Conservation (phyloP, 2,888 invertebrate species). For the Hydraecia micacea region DNA sequence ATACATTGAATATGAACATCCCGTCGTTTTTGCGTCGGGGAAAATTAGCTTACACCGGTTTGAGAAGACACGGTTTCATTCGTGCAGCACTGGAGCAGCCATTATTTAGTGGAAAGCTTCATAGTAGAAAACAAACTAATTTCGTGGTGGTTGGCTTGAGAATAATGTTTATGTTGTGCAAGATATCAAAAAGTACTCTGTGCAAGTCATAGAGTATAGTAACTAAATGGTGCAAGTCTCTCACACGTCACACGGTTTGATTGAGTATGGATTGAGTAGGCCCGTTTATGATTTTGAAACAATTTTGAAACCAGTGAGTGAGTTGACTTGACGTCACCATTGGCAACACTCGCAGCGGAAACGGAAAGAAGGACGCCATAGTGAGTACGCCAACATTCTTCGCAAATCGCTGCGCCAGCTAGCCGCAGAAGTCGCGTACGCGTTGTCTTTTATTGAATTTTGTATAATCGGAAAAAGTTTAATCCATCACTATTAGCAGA, state of each 20-base stretch:
- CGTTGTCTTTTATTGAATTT: background rate
- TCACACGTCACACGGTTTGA: background rate
- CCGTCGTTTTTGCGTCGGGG: too few species aligned
- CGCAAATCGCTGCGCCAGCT: background rate
- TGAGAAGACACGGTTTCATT: background rate
- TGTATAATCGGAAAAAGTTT: slow-evolving; percentile 6
- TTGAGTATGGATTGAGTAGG: too few species aligned
- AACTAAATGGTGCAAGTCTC: too few species aligned
- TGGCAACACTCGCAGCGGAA: slow-evolving; percentile 8
- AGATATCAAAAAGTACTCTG: too few species aligned
- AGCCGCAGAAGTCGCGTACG: background rate
- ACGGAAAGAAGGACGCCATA: slow-evolving; percentile 46
- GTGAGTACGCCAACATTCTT: slow-evolving; percentile 15
- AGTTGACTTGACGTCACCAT: background rate
- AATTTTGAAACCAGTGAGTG: background rate
- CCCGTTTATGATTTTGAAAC: background rate
- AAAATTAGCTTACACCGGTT: background rate
- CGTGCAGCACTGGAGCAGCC: too few species aligned
- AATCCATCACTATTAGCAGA: slow-evolving; percentile 7
- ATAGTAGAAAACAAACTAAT: background rate
- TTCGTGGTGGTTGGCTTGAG: background rate
- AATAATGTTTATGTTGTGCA: too few species aligned
- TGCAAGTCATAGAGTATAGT: too few species aligned
- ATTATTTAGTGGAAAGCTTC: too few species aligned
- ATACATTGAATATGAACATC: too few species aligned